Evolutionary conservation across 2,888 invertebrate genomes (phyloP), one percentile per base, ranked within the genome.

Genomic region (Drosophila antonietae): DNA sequence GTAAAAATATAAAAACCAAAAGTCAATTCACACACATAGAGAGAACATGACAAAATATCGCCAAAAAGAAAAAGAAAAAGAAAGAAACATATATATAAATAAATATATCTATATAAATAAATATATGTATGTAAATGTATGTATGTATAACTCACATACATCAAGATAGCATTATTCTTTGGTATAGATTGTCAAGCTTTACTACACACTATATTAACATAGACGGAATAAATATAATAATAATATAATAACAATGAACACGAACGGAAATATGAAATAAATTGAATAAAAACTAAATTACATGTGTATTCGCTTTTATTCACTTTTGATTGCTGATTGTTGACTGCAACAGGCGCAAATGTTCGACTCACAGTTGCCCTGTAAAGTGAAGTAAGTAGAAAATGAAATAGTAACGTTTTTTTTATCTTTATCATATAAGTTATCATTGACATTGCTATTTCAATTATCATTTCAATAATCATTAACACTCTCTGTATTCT

Each of bases 141-240:
- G 55, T 55, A 58, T 52, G 55, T 80, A 62, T 70, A 62, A 67
- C 74, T 58, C 51, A 65, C 70, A 68, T 58, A 83, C 75, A 83
- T 60, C 69, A 87, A 73, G 70, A 88, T 80, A 80, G 80, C 73
- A 84, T 89, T 89, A 84, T 81, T 47, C 81, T 80, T 78, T 70
- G 80, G 75, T 70, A 83, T 86, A 89, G 83, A 86, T 86, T 89
- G 88, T 89, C 90, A 88, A 86, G 85, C 85, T 86, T 86, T 86
- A 86, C 88, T 83, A 86, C 80, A 85, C 81, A 89, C 74, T 85
- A 87, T 71, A 79, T 80, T 68, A 64, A 88, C 68, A 80, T 88
- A 83, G 89, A 83, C 78, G 82, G 67, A 71, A 81, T 75, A 84
- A 86, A 81, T 51, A 18, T 51, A 74, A 80, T 68, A 56, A 80